A percentile compares a stretch with the other conserved stretches of the same genome.
These are phyloP conservation scores for Psilopogon haemacephalus DNA, from an alignment of 2,113 vertebrate species.

Conservation along the genomic window DNA sequence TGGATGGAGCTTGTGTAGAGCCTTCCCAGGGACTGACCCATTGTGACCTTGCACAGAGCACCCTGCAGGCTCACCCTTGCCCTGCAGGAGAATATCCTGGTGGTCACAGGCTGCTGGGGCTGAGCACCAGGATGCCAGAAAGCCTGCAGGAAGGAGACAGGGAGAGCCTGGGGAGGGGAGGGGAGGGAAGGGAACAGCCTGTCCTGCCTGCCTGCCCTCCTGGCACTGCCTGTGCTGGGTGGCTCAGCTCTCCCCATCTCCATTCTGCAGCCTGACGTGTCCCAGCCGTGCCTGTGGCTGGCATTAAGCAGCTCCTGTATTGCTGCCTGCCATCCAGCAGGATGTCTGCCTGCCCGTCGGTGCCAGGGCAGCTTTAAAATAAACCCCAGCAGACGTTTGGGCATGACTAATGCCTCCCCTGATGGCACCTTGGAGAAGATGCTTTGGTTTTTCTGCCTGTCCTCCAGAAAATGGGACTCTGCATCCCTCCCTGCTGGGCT, in stretches of 20 bases:
- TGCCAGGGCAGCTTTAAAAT: background rate
- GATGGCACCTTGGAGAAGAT: background rate
- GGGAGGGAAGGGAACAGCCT: background rate
- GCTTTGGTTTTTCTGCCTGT: background rate
- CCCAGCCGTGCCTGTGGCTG: background rate
- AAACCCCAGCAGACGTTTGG: background rate
- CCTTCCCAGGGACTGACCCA: background rate
- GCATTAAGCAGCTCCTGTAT: background rate
- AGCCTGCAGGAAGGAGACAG: background rate
- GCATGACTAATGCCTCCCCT: background rate
- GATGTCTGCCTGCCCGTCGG: background rate
- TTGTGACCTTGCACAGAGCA: background rate
- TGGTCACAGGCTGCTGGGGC: background rate
- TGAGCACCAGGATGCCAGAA: fast-evolving
- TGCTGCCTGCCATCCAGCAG: background rate
- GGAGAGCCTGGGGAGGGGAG: no score
- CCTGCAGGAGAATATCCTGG: background rate
- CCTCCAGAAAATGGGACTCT: background rate
- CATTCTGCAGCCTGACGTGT: background rate
- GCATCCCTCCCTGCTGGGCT: background rate
- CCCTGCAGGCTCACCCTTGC: background rate
- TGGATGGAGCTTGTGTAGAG: background rate
- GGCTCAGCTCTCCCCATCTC: background rate
- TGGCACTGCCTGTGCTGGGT: fast-evolving
- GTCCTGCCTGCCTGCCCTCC: background rate